Percentiles rank a stretch among this genome's conserved stretches.
phyloP scores from a whole-genome alignment of 2,797 vertebrate genomes.

The Melanotaenia trifasciata region DNA sequence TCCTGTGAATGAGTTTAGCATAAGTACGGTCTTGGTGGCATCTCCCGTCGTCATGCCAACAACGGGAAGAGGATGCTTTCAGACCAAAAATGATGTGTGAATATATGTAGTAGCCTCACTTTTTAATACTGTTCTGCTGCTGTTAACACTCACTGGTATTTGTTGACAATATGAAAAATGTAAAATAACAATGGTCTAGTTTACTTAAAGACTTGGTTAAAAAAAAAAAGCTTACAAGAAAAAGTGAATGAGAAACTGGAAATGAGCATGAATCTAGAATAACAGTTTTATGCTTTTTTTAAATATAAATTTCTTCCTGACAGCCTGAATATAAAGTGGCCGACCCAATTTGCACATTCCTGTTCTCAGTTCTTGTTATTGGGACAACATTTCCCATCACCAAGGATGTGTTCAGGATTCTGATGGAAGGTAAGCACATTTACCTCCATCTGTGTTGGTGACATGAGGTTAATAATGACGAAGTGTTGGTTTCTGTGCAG shows the following conservation, averaged over 20 bases:
- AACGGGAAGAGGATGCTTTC: too few relatives aligned
- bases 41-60: too few relatives aligned
- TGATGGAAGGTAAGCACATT: slow-evolving; percentile 89
- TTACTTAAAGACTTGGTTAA: too few relatives aligned
- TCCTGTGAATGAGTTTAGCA: neutral
- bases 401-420: slow-evolving; percentile 87
- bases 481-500: slow-evolving; percentile 63
- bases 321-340: slow-evolving; percentile 92
- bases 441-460: rapidly evolving
- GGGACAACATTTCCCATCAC: slow-evolving; percentile 88
- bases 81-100: too few relatives aligned
- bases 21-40: too few relatives aligned
- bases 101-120: too few relatives aligned
- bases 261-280: neutral
- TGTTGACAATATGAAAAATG: too few relatives aligned
- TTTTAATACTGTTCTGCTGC: too few relatives aligned
- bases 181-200: too few relatives aligned
- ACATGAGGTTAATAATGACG: neutral
- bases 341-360: slow-evolving; percentile 92
- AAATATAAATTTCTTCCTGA: slow-evolving; percentile 4
- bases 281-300: neutral
- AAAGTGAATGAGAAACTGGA: neutral
- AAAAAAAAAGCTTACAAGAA: neutral
- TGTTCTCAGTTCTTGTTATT: slow-evolving; percentile 91
- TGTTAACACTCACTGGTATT: too few relatives aligned